These are phyloP conservation scores for Dendroctonus ponderosae DNA, from an alignment of 1,140 invertebrate species.

Conservation along the genomic window DNA sequence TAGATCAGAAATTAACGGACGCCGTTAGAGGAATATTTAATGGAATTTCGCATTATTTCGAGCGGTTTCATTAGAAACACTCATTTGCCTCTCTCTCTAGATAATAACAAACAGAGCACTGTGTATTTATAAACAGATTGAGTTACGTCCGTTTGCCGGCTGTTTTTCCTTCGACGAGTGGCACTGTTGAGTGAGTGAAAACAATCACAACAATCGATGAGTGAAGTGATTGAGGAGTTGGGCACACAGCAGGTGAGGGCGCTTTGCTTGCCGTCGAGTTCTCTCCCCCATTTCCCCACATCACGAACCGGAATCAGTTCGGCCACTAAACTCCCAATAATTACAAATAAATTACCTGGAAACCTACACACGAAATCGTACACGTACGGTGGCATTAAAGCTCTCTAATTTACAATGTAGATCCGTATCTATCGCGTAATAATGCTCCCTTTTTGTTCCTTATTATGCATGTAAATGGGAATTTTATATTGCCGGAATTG, in stretches of 20 bases:
- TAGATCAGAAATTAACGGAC: conserved; percentile 38
- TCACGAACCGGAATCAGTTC: too few relatives aligned
- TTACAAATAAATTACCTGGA: conserved; percentile 23
- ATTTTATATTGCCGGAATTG: conserved; percentile 43
- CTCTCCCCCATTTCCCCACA: too few relatives aligned
- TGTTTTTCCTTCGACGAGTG: not conserved
- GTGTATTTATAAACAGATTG: conserved; percentile 27
- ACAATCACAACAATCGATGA: not conserved
- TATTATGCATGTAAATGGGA: conserved; percentile 46
- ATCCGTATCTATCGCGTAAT: conserved; percentile 40
- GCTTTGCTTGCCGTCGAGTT: not conserved
- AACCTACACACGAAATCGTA: conserved; percentile 18
- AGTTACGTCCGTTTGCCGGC: conserved; percentile 1
- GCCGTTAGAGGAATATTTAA: conserved; percentile 39
- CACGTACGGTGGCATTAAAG: conserved; percentile 26
- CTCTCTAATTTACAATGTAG: conserved; percentile 40
- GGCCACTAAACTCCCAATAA: conserved; percentile 10
- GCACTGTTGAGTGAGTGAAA: not conserved
- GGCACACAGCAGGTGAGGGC: not conserved
- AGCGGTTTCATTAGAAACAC: conserved; percentile 37
- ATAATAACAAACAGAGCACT: conserved; percentile 21
- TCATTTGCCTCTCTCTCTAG: conserved; percentile 21
- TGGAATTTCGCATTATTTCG: conserved; percentile 41
- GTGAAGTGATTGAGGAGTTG: not conserved
- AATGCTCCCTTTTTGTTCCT: conserved; percentile 43